Conservation (phyloP, 1,140 invertebrate species). For the Sipha flava region DNA sequence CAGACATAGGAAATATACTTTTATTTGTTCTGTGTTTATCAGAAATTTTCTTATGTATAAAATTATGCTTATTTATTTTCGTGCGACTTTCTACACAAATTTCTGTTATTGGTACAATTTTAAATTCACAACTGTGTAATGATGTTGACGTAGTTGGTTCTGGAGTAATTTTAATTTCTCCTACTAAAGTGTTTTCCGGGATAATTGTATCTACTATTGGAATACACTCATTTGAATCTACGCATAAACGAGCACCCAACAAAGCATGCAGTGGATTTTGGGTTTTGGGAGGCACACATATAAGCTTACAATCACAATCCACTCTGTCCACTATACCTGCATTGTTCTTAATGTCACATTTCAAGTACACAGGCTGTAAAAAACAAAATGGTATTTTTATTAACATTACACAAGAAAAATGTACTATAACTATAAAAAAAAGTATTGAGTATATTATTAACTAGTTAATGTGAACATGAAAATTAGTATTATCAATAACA, state of each 20-base stretch:
- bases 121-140: not conserved
- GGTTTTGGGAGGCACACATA: slow-evolving; percentile 9
- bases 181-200: slow-evolving; percentile 2
- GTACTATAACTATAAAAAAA: slow-evolving; percentile 39
- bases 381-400: slow-evolving; percentile 31
- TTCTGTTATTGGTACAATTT: not conserved
- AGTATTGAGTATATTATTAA: slow-evolving; percentile 35
- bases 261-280: slow-evolving; percentile 25
- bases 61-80: not conserved
- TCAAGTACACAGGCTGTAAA: slow-evolving; percentile 75
- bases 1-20: not conserved
- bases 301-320: slow-evolving; percentile 29
- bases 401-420: not conserved
- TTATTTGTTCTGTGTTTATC: not conserved
- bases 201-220: not conserved
- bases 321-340: slow-evolving; percentile 63
- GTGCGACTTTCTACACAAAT: not conserved
- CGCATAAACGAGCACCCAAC: not conserved
- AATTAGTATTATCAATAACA: too few species aligned
- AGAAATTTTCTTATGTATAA: not conserved
- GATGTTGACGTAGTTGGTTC: not conserved
- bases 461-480: too few species aligned
- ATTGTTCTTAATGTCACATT: slow-evolving; percentile 56
- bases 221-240: slow-evolving; percentile 5
- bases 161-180: not conserved